phyloP scores from a whole-genome alignment of 2,113 vertebrate species.

The Phyllopteryx taeniolatus region DNA sequence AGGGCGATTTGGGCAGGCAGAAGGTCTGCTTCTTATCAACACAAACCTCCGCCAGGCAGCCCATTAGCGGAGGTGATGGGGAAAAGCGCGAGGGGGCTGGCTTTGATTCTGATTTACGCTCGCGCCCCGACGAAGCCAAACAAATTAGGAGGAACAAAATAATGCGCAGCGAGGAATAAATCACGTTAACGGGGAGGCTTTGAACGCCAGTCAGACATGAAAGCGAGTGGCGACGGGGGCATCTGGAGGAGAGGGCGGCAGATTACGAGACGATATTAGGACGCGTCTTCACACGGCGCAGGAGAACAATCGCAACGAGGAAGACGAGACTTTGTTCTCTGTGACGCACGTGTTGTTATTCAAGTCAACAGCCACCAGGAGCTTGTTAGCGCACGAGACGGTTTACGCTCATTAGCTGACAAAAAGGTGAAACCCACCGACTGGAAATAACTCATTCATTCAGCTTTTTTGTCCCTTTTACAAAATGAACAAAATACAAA shows the following conservation, averaged over 20 bases:
- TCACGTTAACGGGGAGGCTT: constrained; percentile 67
- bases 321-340: constrained; percentile 59
- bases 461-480: constrained; percentile 14
- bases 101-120: constrained; percentile 71
- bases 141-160: constrained; percentile 71
- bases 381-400: constrained; percentile 50
- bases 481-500: constrained; percentile 11
- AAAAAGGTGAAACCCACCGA: constrained; percentile 44
- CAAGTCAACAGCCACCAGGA: constrained; percentile 66
- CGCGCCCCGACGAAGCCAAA: constrained; percentile 61
- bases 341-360: constrained; percentile 63
- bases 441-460: constrained; percentile 25
- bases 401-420: constrained; percentile 56
- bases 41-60: constrained; percentile 52
- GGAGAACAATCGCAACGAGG: constrained; percentile 61
- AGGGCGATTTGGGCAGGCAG: constrained; percentile 63
- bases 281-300: constrained; percentile 60
- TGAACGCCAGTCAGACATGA: constrained; percentile 60
- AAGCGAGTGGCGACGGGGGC: constrained; percentile 50
- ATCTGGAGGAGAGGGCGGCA: constrained; percentile 63
- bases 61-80: constrained; percentile 68
- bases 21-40: constrained; percentile 65
- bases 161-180: constrained; percentile 68
- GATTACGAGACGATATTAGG: constrained; percentile 63
- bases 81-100: constrained; percentile 56